Conservation (phyloP, 2,888 invertebrate species). For the Pheosia gnoma region DNA sequence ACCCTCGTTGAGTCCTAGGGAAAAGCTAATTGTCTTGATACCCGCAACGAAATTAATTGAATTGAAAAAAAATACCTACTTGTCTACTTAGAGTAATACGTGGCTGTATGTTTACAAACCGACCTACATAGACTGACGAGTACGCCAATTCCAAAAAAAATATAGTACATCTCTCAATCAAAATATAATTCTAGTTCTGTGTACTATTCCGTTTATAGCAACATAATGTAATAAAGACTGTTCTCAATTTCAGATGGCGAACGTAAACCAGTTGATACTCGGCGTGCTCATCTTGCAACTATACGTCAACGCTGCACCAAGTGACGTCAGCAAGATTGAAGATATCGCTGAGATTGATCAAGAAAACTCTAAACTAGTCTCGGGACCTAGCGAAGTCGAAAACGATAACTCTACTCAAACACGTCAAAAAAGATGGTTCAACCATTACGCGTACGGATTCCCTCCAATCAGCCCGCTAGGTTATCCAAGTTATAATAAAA, state of each 20-base stretch:
- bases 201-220: background rate
- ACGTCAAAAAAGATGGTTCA: conserved; percentile 60
- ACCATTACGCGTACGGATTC: conserved; percentile 48
- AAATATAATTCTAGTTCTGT: too few species aligned
- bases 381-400: conserved; percentile 34
- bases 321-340: conserved; percentile 44
- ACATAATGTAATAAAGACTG: conserved; percentile 3
- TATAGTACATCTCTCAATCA: too few species aligned
- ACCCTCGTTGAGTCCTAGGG: too few species aligned
- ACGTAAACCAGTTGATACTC: conserved; percentile 40
- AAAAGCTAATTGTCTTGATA: too few species aligned
- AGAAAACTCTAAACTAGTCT: conserved; percentile 21
- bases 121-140: too few species aligned
- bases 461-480: conserved; percentile 48
- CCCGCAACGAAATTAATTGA: too few species aligned
- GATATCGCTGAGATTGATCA: conserved; percentile 42
- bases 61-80: too few species aligned
- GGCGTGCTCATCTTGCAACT: conserved; percentile 52
- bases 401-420: conserved; percentile 39
- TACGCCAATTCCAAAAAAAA: too few species aligned
- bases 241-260: conserved; percentile 68
- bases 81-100: too few species aligned
- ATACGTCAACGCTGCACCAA: conserved; percentile 57
- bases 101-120: too few species aligned
- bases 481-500: conserved; percentile 42